phyloP scores from a whole-genome alignment of 1,140 invertebrate species.

The Araneus ventricosus region DNA sequence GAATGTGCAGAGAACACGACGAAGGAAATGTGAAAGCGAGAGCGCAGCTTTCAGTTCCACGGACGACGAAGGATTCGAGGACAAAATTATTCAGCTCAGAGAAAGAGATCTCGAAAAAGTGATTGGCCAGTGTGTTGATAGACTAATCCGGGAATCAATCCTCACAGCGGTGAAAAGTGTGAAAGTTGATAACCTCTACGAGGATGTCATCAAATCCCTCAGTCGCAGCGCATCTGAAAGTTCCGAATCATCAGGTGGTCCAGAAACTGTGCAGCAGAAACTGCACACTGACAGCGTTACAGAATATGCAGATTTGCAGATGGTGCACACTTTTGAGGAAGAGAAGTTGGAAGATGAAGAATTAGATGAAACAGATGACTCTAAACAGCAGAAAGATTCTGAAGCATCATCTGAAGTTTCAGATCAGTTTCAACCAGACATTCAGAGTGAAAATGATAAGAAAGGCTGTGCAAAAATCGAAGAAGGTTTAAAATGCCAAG shows the following conservation, averaged over 20 bases:
- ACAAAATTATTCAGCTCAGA: conserved; percentile 20
- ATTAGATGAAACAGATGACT: background rate
- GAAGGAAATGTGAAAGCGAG: conserved; percentile 41
- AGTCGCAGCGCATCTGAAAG: background rate
- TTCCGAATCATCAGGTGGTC: background rate
- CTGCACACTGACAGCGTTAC: background rate
- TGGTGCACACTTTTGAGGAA: background rate
- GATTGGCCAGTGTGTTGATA: conserved; percentile 16
- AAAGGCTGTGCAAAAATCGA: too few species aligned
- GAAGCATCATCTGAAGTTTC: background rate
- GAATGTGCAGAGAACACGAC: background rate
- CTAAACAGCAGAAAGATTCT: background rate
- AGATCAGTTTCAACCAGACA: too few species aligned
- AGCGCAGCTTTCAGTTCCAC: background rate
- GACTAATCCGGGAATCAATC: conserved; percentile 39
- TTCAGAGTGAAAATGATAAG: too few species aligned
- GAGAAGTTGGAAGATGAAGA: background rate
- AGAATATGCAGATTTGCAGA: conserved; percentile 28
- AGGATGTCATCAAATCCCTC: conserved; percentile 25
- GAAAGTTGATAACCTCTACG: conserved; percentile 18
- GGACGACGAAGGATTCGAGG: conserved; percentile 21
- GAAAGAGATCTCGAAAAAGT: conserved; percentile 17
- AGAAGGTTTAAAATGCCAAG: too few species aligned
- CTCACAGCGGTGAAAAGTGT: conserved; percentile 37
- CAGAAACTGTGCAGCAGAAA: background rate